Conservation (phyloP, 2,888 invertebrate species). For the Sarcophaga caerulescens region DNA sequence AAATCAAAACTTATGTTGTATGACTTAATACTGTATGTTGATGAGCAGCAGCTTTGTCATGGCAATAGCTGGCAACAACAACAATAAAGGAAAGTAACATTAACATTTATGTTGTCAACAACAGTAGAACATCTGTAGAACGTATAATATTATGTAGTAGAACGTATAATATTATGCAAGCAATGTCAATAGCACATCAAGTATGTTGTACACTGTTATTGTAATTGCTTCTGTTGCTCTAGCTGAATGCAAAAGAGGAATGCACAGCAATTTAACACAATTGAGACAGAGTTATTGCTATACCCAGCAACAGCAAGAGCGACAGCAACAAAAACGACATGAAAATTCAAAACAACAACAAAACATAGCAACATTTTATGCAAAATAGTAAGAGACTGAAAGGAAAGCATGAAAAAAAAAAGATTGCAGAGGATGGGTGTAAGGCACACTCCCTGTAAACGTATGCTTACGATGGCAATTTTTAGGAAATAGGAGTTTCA, state of each 20-base stretch:
- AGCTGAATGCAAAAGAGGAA: background rate
- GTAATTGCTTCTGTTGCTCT: background rate
- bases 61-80: background rate
- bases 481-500: slow-evolving; percentile 16
- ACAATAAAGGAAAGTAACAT: slow-evolving; percentile 35
- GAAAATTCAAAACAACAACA: background rate
- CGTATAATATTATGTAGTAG: slow-evolving; percentile 45
- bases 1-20: too few relatives aligned
- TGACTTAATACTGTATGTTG: too few relatives aligned
- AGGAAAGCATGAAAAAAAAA: background rate
- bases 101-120: slow-evolving; percentile 55
- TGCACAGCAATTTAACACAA: background rate
- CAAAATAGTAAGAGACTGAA: background rate
- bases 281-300: too few relatives aligned
- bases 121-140: slow-evolving; percentile 30
- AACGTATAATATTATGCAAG: slow-evolving; percentile 43
- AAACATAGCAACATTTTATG: slow-evolving; percentile 10
- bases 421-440: background rate
- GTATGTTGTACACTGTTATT: background rate
- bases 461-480: slow-evolving; percentile 27
- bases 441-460: background rate
- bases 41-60: background rate
- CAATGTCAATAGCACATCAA: slow-evolving; percentile 56
- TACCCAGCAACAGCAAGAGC: too few relatives aligned
- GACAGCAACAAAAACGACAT: background rate